Evolutionary conservation across 2,797 vertebrate genomes (phyloP), one percentile per base, ranked within the genome.

Genomic region (Crossoptilon crossoptilon): DNA sequence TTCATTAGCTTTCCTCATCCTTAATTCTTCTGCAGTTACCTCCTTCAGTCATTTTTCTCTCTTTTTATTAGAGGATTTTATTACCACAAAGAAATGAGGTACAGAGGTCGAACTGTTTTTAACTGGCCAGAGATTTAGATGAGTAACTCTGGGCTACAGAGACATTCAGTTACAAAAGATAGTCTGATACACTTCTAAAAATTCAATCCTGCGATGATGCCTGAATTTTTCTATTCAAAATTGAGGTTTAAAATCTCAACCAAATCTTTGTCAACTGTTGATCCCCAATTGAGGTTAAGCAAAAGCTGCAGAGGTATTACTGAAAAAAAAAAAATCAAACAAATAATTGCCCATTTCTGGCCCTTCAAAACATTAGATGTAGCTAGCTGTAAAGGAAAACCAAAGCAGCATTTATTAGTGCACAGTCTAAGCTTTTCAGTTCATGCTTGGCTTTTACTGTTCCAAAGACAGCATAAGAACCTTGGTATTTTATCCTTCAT

Each of bases 31-130:
- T 87, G 8, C 69, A 33, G 90, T 88, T 87, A 41, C 56, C 58
- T 55, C 64, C 67, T 88, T 37, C 63, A 29, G 0, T 81, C 8
- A 7, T 82, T 92, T 89, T 79, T 26, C n/a, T 85, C 53, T 89
- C 31, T 78, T 4, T 90, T 87, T 74, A 46, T 94, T 81, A 41
- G 43, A 33, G 43, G 29, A 35, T 26, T 91, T 82, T 87, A 85
- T 94, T 71, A 21, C 64, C 55, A 53, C 64, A 22, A n/a, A 91
- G 67, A 87, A 95, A 83, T 60, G 48, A 87, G 55, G 82, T 70
- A 53, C 62, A 76, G 53, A 87, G 86, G 72, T 94, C 63, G 85
- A 91, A 68, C 63, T 56, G 39, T 85, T 93, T 75, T 71, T 73
- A 60, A 68, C 48, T 49, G 73, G 67, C 48, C 63, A 81, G 84